Conservation (phyloP, 2,888 invertebrate genomes). For the Plagiodera versicolora region DNA sequence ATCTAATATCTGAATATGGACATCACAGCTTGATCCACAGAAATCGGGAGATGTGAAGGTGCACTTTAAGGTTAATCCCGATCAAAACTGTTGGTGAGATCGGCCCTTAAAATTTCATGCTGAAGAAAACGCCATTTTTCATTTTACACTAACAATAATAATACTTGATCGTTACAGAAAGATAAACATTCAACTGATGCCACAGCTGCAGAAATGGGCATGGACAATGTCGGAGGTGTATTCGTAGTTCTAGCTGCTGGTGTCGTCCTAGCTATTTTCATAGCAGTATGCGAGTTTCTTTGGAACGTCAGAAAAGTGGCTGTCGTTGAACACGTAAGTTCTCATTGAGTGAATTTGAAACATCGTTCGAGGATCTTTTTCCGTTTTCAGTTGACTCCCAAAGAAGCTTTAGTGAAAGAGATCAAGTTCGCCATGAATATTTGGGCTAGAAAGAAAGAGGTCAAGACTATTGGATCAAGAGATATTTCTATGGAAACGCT, state of each 20-base stretch:
- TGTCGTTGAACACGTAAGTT: slow-evolving; percentile 73
- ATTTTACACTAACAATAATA: too few species aligned
- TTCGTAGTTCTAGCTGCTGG: slow-evolving; percentile 83
- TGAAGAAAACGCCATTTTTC: too few species aligned
- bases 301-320: slow-evolving; percentile 81
- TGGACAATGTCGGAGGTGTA: slow-evolving; percentile 90
- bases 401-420: slow-evolving; percentile 71
- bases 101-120: too few species aligned
- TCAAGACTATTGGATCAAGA: slow-evolving; percentile 26
- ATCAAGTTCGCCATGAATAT: slow-evolving; percentile 72
- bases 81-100: too few species aligned
- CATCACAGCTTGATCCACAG: too few species aligned
- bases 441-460: slow-evolving; percentile 68
- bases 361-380: slow-evolving; percentile 11
- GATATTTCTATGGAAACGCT: slow-evolving; percentile 28
- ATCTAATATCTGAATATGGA: too few species aligned
- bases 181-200: slow-evolving; percentile 40
- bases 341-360: too few species aligned
- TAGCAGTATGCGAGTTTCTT: slow-evolving; percentile 82
- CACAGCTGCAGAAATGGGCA: slow-evolving; percentile 65
- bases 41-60: too few species aligned
- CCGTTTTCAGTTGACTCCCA: slow-evolving; percentile 63
- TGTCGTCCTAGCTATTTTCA: slow-evolving; percentile 67
- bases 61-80: too few species aligned
- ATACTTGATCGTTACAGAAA: slow-evolving; percentile 34